Percentiles rank a stretch among this genome's conserved stretches.
Evolutionary conservation across 1,140 invertebrate genomes (phyloP).

Genomic region (Oryzaephilus surinamensis): DNA sequence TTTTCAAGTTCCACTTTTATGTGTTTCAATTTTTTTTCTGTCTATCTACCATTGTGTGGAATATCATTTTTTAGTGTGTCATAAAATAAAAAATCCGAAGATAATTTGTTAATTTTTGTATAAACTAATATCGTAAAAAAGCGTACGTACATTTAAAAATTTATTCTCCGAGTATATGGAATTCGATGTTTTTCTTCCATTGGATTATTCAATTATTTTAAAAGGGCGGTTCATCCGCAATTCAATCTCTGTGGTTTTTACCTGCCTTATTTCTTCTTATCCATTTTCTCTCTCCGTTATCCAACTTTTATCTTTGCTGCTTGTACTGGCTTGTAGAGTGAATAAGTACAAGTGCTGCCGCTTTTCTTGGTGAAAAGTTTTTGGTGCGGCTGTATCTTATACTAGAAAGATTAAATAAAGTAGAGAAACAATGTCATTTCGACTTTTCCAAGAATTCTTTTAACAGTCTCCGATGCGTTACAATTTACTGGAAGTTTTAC

Average conservation of each 20-base stretch:
- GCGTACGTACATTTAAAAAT: too few species aligned
- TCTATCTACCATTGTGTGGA: too few species aligned
- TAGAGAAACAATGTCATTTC: conserved; percentile 15
- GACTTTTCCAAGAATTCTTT: conserved; percentile 14
- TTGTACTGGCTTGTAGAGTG: too few species aligned
- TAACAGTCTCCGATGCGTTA: conserved; percentile 12
- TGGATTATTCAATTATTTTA: conserved; percentile 24
- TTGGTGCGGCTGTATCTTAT: conserved; percentile 11
- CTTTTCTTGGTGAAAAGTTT: conserved; percentile 14
- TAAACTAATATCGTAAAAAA: too few species aligned
- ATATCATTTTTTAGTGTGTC: too few species aligned
- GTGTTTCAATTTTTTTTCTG: too few species aligned
- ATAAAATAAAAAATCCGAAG: too few species aligned
- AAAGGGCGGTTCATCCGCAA: conserved; percentile 17
- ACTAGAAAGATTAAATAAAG: conserved; percentile 16
- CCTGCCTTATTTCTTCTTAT: conserved; percentile 14
- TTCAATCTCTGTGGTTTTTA: conserved; percentile 19
- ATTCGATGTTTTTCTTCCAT: too few species aligned
- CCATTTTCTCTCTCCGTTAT: conserved; percentile 14
- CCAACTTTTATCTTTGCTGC: conserved; percentile 18
- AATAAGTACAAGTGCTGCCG: conserved; percentile 8
- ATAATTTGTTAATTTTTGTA: too few species aligned
- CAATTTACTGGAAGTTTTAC: too few species aligned
- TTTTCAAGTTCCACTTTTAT: too few species aligned
- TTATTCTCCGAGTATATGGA: too few species aligned